phyloP scores from a whole-genome alignment of 2,888 invertebrate genomes.

The Noctua pronuba region DNA sequence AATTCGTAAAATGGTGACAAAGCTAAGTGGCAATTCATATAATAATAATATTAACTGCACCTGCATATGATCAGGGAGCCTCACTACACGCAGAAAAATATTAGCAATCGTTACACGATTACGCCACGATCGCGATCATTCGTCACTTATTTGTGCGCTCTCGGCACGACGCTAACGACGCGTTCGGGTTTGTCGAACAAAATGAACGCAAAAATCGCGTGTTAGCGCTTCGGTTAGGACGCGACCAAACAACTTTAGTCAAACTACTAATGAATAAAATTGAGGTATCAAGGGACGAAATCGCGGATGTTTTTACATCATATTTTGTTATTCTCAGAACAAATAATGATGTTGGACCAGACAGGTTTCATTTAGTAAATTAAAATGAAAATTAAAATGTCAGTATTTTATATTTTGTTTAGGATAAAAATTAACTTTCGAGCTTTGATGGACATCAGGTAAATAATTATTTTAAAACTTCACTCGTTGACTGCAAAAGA shows the following conservation, averaged over 20 bases:
- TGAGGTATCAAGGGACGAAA: constrained; percentile 3
- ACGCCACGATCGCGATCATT: background rate
- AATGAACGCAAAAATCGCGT: background rate
- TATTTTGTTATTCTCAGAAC: background rate
- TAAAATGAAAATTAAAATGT: background rate
- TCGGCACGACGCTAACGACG: background rate
- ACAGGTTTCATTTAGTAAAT: background rate
- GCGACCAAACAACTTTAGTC: constrained; percentile 4
- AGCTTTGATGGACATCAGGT: background rate
- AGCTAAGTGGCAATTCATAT: no score
- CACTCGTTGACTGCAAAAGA: background rate
- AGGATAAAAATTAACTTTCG: background rate
- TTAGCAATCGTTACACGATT: background rate
- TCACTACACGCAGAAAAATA: background rate
- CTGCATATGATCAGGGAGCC: no score
- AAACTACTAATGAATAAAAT: constrained; percentile 49
- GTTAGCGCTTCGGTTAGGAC: background rate
- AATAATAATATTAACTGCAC: no score
- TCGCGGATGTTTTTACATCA: background rate
- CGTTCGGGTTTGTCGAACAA: background rate
- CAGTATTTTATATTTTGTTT: background rate
- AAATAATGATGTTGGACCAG: background rate
- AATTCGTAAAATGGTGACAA: background rate
- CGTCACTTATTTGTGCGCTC: background rate
- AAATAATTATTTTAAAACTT: background rate